phyloP scores from a whole-genome alignment of 2,888 invertebrate genomes.

The Mallateleia sp. region DNA sequence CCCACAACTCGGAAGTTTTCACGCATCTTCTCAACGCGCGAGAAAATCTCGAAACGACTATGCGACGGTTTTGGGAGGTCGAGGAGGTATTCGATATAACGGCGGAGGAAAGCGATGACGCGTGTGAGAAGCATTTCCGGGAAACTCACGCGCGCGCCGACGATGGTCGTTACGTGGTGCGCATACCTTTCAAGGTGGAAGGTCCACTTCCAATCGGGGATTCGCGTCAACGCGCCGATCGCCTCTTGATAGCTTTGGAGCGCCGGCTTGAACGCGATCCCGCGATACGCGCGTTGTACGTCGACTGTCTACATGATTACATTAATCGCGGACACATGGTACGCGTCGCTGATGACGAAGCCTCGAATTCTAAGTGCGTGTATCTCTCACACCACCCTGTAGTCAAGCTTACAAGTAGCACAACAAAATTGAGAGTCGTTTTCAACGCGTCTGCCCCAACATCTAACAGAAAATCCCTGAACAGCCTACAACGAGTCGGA shows the following conservation, averaged over 20 bases:
- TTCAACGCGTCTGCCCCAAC: slow-evolving; percentile 54
- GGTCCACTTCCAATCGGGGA: background rate
- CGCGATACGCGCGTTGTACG: background rate
- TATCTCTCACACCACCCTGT: slow-evolving; percentile 56
- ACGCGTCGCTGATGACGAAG: background rate
- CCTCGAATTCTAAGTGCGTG: background rate
- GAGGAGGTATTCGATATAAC: background rate
- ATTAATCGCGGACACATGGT: background rate
- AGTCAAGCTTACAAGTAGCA: slow-evolving; percentile 19
- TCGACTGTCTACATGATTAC: background rate
- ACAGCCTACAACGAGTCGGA: slow-evolving; percentile 31
- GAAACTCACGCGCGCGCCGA: background rate
- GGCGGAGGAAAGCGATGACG: background rate
- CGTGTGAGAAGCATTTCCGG: slow-evolving; percentile 1
- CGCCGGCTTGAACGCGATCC: background rate
- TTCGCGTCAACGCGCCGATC: slow-evolving; percentile 4
- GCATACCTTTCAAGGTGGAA: slow-evolving; percentile 4
- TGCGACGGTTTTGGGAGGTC: slow-evolving; percentile 27
- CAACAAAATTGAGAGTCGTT: slow-evolving; percentile 58
- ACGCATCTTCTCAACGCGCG: background rate
- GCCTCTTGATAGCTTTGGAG: background rate
- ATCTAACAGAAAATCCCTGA: slow-evolving; percentile 33
- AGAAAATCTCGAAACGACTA: background rate
- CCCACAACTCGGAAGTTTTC: no score
- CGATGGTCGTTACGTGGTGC: slow-evolving; percentile 20